Conservation (phyloP, 2,113 vertebrate species). For the Aldabrachelys gigantea region DNA sequence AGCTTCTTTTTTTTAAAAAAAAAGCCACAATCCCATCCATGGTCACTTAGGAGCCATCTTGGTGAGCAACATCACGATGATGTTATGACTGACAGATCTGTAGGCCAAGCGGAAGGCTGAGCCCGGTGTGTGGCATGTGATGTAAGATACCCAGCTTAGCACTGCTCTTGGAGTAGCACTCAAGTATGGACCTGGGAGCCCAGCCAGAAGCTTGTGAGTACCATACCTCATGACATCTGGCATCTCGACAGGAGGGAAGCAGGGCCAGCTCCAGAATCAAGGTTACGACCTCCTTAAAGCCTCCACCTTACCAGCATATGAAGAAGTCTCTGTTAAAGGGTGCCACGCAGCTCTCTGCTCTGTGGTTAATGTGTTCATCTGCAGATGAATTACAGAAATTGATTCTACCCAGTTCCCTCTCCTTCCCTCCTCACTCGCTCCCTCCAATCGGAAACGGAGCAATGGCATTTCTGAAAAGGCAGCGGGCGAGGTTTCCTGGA, state of each 20-base stretch:
- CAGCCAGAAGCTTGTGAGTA: fast-evolving
- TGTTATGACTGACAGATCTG: fast-evolving
- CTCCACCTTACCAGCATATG: fast-evolving
- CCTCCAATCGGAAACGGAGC: background rate
- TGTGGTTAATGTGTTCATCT: fast-evolving
- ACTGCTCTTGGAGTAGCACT: background rate
- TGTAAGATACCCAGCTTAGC: background rate
- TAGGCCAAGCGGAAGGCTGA: background rate
- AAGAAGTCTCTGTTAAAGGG: background rate
- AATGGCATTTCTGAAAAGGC: constrained; percentile 39
- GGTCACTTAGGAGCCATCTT: fast-evolving
- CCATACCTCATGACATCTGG: background rate
- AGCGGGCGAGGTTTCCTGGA: constrained; percentile 23
- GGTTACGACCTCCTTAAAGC: fast-evolving
- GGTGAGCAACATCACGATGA: fast-evolving
- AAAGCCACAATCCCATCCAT: background rate
- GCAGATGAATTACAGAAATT: background rate
- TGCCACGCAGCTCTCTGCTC: background rate
- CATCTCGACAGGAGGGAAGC: background rate
- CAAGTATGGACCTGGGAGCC: fast-evolving
- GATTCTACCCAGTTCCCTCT: background rate
- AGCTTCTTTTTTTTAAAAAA: background rate
- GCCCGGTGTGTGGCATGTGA: background rate
- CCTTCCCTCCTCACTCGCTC: background rate
- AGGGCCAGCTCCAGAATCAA: background rate